phyloP scores from a whole-genome alignment of 2,888 invertebrate genomes.

The Carterocephalus palaemon region DNA sequence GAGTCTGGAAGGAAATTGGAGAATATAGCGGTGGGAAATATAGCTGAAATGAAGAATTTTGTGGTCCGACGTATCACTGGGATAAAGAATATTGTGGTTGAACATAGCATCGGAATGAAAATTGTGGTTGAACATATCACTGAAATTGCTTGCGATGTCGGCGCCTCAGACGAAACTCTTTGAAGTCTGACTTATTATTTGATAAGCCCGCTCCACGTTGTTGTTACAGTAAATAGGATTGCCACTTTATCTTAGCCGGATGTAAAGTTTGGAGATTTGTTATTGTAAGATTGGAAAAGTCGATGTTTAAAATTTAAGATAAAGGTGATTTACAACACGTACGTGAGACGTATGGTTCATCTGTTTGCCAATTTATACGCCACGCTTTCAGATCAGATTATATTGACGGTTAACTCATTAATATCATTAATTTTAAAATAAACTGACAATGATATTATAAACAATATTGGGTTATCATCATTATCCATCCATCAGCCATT shows the following conservation, averaged over 20 bases:
- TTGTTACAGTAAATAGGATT: slow-evolving; percentile 16
- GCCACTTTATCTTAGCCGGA: slow-evolving; percentile 17
- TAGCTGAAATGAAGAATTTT: slow-evolving; percentile 24
- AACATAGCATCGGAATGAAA: slow-evolving; percentile 24
- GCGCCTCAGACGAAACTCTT: slow-evolving; percentile 22
- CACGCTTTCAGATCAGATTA: no score
- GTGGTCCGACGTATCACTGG: slow-evolving; percentile 21
- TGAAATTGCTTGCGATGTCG: slow-evolving; percentile 24
- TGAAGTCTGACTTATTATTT: slow-evolving; percentile 23
- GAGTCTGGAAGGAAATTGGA: slow-evolving; percentile 21
- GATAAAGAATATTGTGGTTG: slow-evolving; percentile 20
- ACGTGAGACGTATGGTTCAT: neutral
- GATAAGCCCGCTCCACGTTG: slow-evolving; percentile 14
- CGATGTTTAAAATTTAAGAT: slow-evolving; percentile 1
- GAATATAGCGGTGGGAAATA: slow-evolving; percentile 18
- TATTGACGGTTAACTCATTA: no score
- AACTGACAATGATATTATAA: no score
- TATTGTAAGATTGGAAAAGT: neutral
- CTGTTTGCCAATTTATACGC: no score
- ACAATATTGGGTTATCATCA: no score
- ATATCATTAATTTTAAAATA: no score
- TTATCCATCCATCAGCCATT: no score
- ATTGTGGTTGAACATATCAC: slow-evolving; percentile 24
- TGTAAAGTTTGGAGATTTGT: slow-evolving; percentile 16
- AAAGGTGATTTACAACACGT: neutral